Evolutionary conservation across 2,797 vertebrate species (phyloP), one percentile per base, ranked within the genome.

Genomic region (Sebastes glaucus): DNA sequence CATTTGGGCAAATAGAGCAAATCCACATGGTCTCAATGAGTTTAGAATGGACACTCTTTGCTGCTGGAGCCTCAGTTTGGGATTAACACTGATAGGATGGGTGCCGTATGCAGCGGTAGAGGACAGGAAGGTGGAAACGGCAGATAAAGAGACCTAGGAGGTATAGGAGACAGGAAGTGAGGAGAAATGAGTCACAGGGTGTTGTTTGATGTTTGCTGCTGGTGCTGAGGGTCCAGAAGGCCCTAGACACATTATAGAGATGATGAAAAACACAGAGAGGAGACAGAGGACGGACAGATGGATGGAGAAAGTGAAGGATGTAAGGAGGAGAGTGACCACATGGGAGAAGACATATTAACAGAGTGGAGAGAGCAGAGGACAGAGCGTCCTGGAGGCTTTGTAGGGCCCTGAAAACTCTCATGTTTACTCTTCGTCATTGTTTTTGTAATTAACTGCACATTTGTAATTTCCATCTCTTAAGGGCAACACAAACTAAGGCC

Each of bases 151-250:
- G 62, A 52, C 56, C 20, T 33, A 5, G 68, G 55, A 66, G 35
- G 49, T 2, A 35, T 1, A 10, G 35, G 32, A 5, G 53, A 60
- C 11, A n/a, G 52, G 25, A 9, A 22, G 62, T 3, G 20, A 18
- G 30, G 20, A 60, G 28, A 55, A 69, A 49, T 18, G 52, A 83
- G 78, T 72, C 11, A 0, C 23, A 32, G 46, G 46, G n/a, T 27
- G 32, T 6, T 49, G 70, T 82, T 86, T 84, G 73, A 76, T 76
- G 85, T 78, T 66, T 73, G 59, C 66, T 70, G 56, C 71, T 35
- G 75, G 55, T 60, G 68, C 78, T 59, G 78, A 80, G 70, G 73
- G 81, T 85, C 67, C 73, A 55, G 22, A 11, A 72, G 69, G 80
- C 60, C 27, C 53, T 73, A 18, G 78, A 63, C 56, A 69, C 55